Percentiles rank a stretch among this genome's conserved stretches.
phyloP scores from a whole-genome alignment of 2,797 vertebrate species.

The Chelidonichthys spinosus region DNA sequence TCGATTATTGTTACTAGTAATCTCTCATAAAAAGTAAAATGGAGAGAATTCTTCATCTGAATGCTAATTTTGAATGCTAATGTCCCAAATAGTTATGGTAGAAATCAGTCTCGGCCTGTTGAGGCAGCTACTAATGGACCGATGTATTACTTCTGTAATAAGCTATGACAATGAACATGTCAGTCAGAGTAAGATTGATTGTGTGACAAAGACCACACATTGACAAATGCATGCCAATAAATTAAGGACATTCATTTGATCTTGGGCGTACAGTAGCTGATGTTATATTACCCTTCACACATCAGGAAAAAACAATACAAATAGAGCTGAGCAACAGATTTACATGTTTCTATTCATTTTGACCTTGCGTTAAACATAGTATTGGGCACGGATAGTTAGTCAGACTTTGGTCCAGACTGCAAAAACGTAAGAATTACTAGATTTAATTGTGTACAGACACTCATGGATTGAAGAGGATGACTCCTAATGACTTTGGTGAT shows the following conservation, averaged over 20 bases:
- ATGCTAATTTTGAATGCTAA: conserved; percentile 75
- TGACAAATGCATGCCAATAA: conserved; percentile 62
- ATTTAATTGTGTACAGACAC: neutral
- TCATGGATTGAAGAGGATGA: neutral
- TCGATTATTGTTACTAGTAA: too few species aligned
- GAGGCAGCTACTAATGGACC: conserved; percentile 88
- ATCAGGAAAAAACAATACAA: neutral
- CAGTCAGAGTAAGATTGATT: conserved; percentile 89
- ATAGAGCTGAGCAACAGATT: neutral
- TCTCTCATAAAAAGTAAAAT: conserved; percentile 9
- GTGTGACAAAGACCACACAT: conserved; percentile 81
- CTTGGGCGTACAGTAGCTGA: conserved; percentile 19
- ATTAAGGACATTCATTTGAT: conserved; percentile 46
- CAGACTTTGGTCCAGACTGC: neutral
- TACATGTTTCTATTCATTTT: neutral
- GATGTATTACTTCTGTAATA: conserved; percentile 92
- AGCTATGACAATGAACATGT: conserved; percentile 89
- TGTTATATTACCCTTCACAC: neutral
- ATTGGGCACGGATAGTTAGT: neutral
- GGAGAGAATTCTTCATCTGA: conserved; percentile 16
- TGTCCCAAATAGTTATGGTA: conserved; percentile 89
- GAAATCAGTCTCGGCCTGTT: conserved; percentile 86
- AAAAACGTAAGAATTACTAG: neutral
- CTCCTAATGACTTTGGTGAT: neutral
- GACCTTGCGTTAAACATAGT: neutral